Percentiles rank a stretch among this genome's conserved stretches.
Evolutionary conservation across 2,888 invertebrate species (phyloP).

Genomic region (Branchipolynoe longqiensis): DNA sequence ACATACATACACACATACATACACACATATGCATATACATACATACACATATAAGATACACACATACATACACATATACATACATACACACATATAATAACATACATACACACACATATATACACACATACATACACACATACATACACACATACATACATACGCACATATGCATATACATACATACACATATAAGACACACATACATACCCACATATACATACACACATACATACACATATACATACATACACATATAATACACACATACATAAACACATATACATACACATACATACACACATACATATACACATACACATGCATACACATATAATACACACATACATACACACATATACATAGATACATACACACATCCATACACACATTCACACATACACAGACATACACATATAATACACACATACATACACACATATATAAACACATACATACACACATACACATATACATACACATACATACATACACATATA

Average conservation of each 20-base stretch:
- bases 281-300: not conserved
- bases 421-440: too few species aligned
- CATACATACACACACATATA: too few species aligned
- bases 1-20: too few species aligned
- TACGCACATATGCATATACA: not conserved
- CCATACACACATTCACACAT: not conserved
- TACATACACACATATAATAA: not conserved
- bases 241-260: not conserved
- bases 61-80: not conserved
- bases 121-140: too few species aligned
- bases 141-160: not conserved
- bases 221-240: not conserved
- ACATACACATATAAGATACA: not conserved
- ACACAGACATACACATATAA: too few species aligned
- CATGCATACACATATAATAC: not conserved
- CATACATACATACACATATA: too few species aligned
- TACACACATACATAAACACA: not conserved
- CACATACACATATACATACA: not conserved
- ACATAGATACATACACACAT: not conserved
- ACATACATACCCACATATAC: not conserved
- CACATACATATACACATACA: not conserved
- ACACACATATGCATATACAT: not conserved
- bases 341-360: not conserved
- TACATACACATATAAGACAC: too few species aligned
- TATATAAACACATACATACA: not conserved